Conservation (phyloP, 37 sponge, comb jelly and placozoan species). For the Halichondria panicea region DNA sequence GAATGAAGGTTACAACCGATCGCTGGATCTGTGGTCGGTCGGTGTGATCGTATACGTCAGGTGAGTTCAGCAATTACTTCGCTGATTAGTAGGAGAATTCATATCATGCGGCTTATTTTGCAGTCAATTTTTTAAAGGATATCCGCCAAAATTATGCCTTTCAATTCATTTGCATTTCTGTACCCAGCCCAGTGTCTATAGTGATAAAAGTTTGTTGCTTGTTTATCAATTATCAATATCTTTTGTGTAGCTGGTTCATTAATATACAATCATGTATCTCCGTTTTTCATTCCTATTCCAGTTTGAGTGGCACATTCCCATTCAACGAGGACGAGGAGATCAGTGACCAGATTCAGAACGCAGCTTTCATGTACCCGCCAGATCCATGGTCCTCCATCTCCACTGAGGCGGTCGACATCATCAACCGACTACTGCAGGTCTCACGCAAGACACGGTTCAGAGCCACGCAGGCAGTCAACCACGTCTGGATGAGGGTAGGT, state of each 20-base stretch:
- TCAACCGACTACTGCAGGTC: conserved; percentile 84
- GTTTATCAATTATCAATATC: background rate
- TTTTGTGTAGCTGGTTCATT: background rate
- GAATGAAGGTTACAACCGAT: conserved; percentile 91
- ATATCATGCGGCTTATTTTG: too few species aligned
- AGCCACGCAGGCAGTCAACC: conserved; percentile 74
- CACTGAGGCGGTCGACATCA: conserved; percentile 87
- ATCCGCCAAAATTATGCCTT: too few species aligned
- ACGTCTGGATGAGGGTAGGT: conserved; percentile 89
- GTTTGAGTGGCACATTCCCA: conserved; percentile 98
- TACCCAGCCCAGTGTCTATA: too few species aligned
- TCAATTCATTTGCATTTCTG: too few species aligned
- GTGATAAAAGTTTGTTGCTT: too few species aligned
- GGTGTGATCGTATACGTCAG: conserved; percentile 98
- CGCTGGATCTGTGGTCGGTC: conserved; percentile 95
- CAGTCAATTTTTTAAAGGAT: too few species aligned
- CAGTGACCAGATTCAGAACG: conserved; percentile 96
- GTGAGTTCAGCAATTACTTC: conserved; percentile 42
- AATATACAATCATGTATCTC: background rate
- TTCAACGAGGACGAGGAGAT: conserved; percentile 99
- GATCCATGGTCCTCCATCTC: conserved; percentile 94
- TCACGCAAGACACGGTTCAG: conserved; percentile 71
- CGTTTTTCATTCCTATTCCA: conserved; percentile 5
- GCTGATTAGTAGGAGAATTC: too few species aligned
- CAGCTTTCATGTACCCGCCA: conserved; percentile 97